Evolutionary conservation across 2,888 invertebrate genomes (phyloP).

Genomic region (Drymonia ruficornis): DNA sequence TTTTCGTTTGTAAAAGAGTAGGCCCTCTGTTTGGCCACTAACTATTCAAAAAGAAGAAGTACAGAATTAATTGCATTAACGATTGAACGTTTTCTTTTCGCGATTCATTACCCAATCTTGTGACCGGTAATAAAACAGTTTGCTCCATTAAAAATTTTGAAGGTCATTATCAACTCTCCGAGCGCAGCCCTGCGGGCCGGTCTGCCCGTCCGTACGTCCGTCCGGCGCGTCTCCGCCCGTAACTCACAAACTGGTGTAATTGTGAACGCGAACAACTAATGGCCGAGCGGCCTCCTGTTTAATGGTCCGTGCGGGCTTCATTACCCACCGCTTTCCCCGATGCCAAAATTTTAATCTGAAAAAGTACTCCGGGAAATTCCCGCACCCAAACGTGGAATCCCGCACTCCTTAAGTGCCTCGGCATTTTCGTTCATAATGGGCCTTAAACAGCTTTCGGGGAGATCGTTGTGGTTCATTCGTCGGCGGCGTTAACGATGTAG

Average conservation of each 20-base stretch:
- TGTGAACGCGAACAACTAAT: conserved; percentile 70
- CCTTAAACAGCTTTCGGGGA: conserved; percentile 65
- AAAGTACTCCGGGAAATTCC: conserved; percentile 50
- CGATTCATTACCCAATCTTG: conserved; percentile 3
- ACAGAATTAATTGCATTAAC: too few species aligned
- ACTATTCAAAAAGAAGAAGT: too few species aligned
- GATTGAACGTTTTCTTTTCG: too few species aligned
- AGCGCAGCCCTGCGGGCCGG: conserved; percentile 18
- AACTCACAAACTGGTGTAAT: conserved; percentile 68
- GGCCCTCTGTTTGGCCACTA: too few species aligned
- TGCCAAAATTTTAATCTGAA: conserved; percentile 72
- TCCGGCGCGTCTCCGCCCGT: conserved; percentile 32
- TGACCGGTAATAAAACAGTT: conserved; percentile 5
- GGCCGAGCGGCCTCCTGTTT: conserved; percentile 56
- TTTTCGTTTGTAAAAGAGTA: too few species aligned
- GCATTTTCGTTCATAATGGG: conserved; percentile 64
- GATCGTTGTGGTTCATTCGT: conserved; percentile 63
- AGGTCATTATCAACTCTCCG: conserved; percentile 33
- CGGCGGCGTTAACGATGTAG: conserved; percentile 67
- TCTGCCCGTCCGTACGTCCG: conserved; percentile 21
- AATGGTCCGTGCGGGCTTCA: conserved; percentile 73
- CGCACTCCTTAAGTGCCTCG: conserved; percentile 57
- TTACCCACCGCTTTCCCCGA: conserved; percentile 62
- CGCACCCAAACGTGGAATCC: conserved; percentile 35
- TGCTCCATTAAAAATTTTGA: conserved; percentile 13